Evolutionary conservation across 2,113 vertebrate species (phyloP).

Genomic region (Lagopus leucura): DNA sequence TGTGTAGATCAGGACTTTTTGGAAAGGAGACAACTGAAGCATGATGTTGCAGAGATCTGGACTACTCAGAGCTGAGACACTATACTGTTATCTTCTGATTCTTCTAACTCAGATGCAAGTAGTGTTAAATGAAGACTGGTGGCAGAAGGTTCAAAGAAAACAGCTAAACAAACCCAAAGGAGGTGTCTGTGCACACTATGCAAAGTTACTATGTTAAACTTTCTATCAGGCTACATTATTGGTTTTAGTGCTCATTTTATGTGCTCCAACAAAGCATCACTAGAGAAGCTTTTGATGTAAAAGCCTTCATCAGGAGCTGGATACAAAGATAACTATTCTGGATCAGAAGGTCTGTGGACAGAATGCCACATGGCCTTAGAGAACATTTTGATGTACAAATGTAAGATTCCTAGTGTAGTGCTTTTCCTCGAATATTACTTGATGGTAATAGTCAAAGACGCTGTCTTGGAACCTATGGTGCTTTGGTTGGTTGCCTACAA

Average conservation of each 20-base stretch:
- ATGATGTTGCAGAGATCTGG: not conserved
- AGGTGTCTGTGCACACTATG: not conserved
- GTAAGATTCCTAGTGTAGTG: not conserved
- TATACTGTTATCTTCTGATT: not conserved
- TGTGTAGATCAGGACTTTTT: not conserved
- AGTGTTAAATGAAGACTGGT: not conserved
- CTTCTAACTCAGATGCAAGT: not conserved
- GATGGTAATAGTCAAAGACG: not conserved
- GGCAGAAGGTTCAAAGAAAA: not conserved
- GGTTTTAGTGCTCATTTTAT: not conserved
- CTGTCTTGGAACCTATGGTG: no score
- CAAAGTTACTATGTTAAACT: not conserved
- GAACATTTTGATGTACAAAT: not conserved
- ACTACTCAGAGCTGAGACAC: not conserved
- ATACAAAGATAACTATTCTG: not conserved
- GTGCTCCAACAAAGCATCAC: not conserved
- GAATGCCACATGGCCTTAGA: not conserved
- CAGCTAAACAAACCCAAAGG: not conserved
- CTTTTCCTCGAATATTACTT: not conserved
- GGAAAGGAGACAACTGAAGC: not conserved
- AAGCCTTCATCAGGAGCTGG: not conserved
- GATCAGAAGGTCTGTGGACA: not conserved
- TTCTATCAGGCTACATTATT: not conserved
- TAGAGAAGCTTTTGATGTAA: not conserved
- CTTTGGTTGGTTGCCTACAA: not conserved